Evolutionary conservation across 2,797 vertebrate species (phyloP).

Genomic region (Champsocephalus gunnari): DNA sequence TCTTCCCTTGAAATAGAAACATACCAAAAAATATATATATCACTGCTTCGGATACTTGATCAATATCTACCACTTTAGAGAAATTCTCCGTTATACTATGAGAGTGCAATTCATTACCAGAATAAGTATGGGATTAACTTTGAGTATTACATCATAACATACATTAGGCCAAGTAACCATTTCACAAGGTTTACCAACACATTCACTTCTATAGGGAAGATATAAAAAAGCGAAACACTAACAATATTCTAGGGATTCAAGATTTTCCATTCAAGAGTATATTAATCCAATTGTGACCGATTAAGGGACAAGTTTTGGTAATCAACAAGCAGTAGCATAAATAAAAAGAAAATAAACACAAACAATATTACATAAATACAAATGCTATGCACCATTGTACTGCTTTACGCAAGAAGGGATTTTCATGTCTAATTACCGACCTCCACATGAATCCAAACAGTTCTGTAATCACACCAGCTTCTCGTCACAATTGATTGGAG

Average conservation of each 20-base stretch:
- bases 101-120: slow-evolving; percentile 87
- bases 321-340: slow-evolving; percentile 89
- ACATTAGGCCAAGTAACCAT: slow-evolving; percentile 84
- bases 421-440: slow-evolving; percentile 74
- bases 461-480: slow-evolving; percentile 69
- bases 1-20: slow-evolving; percentile 84
- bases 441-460: slow-evolving; percentile 68
- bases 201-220: slow-evolving; percentile 87
- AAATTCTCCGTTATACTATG: slow-evolving; percentile 81
- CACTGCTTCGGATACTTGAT: slow-evolving; percentile 80
- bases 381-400: slow-evolving; percentile 86
- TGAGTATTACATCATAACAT: slow-evolving; percentile 85
- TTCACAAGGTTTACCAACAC: slow-evolving; percentile 88
- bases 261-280: slow-evolving; percentile 84
- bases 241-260: slow-evolving; percentile 78
- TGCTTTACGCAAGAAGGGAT: slow-evolving; percentile 78
- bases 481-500: slow-evolving; percentile 66
- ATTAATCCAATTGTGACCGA: slow-evolving; percentile 80
- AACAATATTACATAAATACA: slow-evolving; percentile 88
- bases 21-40: slow-evolving; percentile 81
- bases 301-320: slow-evolving; percentile 84
- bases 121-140: slow-evolving; percentile 84
- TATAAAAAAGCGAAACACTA: slow-evolving; percentile 78
- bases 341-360: slow-evolving; percentile 81
- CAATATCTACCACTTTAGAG: slow-evolving; percentile 84